Conservation (phyloP, 2,888 invertebrate species). For the Drosophila nigricruria region DNA sequence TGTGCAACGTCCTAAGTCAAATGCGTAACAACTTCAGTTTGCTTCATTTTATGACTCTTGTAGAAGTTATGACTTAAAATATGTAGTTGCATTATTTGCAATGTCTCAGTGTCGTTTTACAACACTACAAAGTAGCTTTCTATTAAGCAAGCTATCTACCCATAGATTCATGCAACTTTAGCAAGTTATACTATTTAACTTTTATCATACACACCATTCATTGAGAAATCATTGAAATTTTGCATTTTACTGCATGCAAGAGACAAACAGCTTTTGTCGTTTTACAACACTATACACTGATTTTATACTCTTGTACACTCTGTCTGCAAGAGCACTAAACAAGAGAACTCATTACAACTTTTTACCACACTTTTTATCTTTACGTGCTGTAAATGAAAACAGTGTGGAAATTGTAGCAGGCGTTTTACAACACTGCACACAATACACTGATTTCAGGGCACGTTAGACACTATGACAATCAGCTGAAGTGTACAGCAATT, state of each 20-base stretch:
- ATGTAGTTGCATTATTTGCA: background rate
- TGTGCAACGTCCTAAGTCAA: background rate
- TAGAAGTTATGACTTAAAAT: background rate
- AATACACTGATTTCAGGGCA: constrained; percentile 26
- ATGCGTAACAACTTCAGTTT: background rate
- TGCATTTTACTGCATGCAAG: background rate
- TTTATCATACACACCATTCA: background rate
- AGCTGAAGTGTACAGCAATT: constrained; percentile 29
- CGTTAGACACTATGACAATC: constrained; percentile 30
- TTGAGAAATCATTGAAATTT: background rate
- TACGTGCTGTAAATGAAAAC: background rate
- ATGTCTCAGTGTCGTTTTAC: background rate
- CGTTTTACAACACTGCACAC: constrained; percentile 35
- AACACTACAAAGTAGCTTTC: background rate
- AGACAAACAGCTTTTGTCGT: background rate
- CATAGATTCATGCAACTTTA: background rate
- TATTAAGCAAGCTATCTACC: no score
- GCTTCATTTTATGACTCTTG: no score
- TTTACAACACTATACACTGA: background rate
- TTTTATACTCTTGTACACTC: background rate
- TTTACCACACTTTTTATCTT: constrained; percentile 8
- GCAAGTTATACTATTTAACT: background rate
- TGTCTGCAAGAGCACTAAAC: background rate
- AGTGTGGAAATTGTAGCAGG: background rate
- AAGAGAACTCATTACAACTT: constrained; percentile 6